Percentiles rank a stretch among this genome's conserved stretches.
phyloP scores from a whole-genome alignment of 2,888 invertebrate genomes.

The Drosophila subsilvestris region DNA sequence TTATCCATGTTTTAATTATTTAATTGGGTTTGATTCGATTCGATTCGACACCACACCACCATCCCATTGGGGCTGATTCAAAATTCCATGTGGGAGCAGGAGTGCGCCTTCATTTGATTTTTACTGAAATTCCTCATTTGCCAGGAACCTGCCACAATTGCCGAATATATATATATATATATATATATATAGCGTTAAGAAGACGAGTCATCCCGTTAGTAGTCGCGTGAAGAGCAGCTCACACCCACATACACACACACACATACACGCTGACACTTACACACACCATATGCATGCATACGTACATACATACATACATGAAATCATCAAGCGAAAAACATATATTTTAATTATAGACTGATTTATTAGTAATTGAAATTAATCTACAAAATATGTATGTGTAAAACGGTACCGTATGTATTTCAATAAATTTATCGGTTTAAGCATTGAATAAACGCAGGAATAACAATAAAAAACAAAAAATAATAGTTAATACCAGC shows the following conservation, averaged over 20 bases:
- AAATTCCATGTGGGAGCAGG: constrained; percentile 5
- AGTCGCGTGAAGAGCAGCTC: constrained; percentile 55
- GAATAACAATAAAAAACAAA: constrained; percentile 70
- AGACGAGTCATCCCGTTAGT: constrained; percentile 52
- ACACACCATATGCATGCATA: constrained; percentile 45
- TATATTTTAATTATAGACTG: constrained; percentile 84
- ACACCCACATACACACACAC: constrained; percentile 46
- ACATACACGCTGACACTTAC: constrained; percentile 24
- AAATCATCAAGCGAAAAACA: constrained; percentile 74
- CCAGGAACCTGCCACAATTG: constrained; percentile 52
- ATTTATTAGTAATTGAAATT: constrained; percentile 84
- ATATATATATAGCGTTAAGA: constrained; percentile 36
- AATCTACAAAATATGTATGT: constrained; percentile 76
- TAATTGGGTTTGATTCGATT: constrained; percentile 30
- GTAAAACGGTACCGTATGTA: constrained; percentile 54
- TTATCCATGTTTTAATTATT: constrained; percentile 16
- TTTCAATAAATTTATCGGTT: constrained; percentile 54
- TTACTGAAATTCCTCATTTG: constrained; percentile 29
- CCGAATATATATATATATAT: constrained; percentile 33
- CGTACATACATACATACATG: constrained; percentile 51
- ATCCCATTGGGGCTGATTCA: neutral
- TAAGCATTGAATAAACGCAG: constrained; percentile 77
- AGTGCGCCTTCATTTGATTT: neutral
- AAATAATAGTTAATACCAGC: constrained; percentile 42
- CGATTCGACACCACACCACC: constrained; percentile 19